Evolutionary conservation across 1,140 invertebrate species (phyloP), one percentile per base, ranked within the genome.

Genomic region (Brachionus asplanchnoidis): DNA sequence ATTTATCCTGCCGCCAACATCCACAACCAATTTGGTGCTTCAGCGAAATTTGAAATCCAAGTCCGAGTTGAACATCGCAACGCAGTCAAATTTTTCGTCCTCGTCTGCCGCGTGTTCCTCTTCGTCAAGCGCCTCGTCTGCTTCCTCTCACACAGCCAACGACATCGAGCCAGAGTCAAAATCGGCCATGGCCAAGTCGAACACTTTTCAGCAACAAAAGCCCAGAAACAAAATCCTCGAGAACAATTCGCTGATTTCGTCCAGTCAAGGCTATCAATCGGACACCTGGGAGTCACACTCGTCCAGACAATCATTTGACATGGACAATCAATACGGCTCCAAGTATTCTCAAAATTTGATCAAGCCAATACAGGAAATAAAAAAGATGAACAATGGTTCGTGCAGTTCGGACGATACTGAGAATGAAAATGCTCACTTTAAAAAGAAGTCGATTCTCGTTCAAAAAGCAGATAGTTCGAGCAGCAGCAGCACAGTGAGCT

Each of bases 31-130:
- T 46, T 42, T 82, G 23, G 65, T 82, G 12, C 53, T 82, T 14
- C 79, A 82, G 40, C 20, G 79, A 65, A 82, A 82, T 82, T 82
- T 82, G 26, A 82, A 82, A 14, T 82, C 79, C 20, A 82, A 82
- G 17, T 82, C 79, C 9, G 79, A 82, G 20, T 26, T 82, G 17
- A 82, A 82, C 42, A 82, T 82, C 14, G 79, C 79, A 0, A 82
- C 79, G 11, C 44, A 26, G 20, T 77, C 73, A 1, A 77, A 46
- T 77, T 53, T 50, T n/a, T 82, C 79, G 11, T 65, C 50, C 3
- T 68, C 79, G 14, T 82, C 79, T 26, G 53, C 79, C n/a, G 79
- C 53, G 0, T 65, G 53, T 7, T 82, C 79, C 40, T 68, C 79
- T 8, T 82, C 79, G 32, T 60, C 79, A 40, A 23, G 17, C 20